Base-by-base conservation (phyloP, 2,797 vertebrate species). In the Gadopsis bispinosus region DNA sequence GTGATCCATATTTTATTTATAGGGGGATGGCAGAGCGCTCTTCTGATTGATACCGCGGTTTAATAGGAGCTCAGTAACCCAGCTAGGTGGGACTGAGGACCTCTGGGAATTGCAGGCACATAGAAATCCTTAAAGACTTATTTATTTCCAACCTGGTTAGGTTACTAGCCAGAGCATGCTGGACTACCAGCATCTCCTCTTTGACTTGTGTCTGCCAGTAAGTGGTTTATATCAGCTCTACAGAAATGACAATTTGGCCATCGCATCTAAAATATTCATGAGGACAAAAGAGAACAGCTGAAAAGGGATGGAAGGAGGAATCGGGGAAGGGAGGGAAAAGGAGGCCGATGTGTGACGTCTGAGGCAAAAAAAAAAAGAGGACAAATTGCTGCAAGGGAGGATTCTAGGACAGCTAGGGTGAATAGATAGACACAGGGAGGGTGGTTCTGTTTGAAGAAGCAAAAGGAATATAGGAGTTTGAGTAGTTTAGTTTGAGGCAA, bases 1-100 rank as follows among this genome's bases (percentile, higher is more conserved):
- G 83, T 92, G 94, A 93, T 95, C 94, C 92, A 95, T 94, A 94
- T 95, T 94, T 95, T 96, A 96, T 95, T 96, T 94, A 95, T 95
- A 96, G 94, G 81, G 31, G 70, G 83, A 84, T 60, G 80, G 87
- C 2, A 73, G 67, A 84, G 83, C 83, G 43, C 88, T 83, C 70
- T 69, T 86, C 91, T 93, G 94, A 94, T 94, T 94, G 94, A 95
- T 95, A 93, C 82, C 47, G 26, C 31, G 63, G 45, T 92, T 91
- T 89, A 91, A 90, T 86, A 84, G 77, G 79, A 81, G 83, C 73
- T 83, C 81, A 31, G 85, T 68, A 39, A 69, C 2, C 22, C n/a
- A 51, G 77, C 75, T 75, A 85, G 83, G 79, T 88, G 76, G 85
- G 85, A 87, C 82, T n/a, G 56, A 53, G 51, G 70, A 45, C 83